phyloP scores from a whole-genome alignment of 2,797 vertebrate genomes.

The Clarias laeviceps region DNA sequence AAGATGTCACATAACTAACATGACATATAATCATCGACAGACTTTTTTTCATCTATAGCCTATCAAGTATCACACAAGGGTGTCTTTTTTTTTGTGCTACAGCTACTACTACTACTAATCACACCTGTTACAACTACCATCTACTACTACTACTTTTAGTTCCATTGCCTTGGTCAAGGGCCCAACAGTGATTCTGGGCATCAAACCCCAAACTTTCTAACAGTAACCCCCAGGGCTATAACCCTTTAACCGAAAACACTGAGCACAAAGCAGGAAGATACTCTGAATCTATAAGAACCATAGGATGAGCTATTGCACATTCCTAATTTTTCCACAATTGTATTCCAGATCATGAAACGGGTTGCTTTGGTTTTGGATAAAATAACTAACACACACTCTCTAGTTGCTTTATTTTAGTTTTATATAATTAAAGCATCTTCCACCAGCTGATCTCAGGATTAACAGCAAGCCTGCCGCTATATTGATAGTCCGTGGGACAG shows the following conservation, averaged over 20 bases:
- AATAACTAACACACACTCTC: background rate
- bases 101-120: background rate
- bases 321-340: background rate
- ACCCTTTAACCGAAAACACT: background rate
- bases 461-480: background rate
- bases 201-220: background rate
- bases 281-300: background rate
- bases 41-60: too few relatives aligned
- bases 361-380: background rate
- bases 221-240: background rate
- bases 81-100: background rate
- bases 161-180: background rate
- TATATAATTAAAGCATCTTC: slow-evolving; percentile 1
- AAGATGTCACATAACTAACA: background rate
- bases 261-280: background rate
- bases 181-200: background rate
- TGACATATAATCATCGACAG: background rate
- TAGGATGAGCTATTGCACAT: background rate
- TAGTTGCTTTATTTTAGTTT: background rate
- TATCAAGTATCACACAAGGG: background rate
- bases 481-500: background rate
- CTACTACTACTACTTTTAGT: background rate
- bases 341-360: background rate
- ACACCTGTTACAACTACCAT: background rate
- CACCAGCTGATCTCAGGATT: background rate